Base-by-base conservation (phyloP, 1,140 invertebrate genomes). In the Drosophila cardini region DNA sequence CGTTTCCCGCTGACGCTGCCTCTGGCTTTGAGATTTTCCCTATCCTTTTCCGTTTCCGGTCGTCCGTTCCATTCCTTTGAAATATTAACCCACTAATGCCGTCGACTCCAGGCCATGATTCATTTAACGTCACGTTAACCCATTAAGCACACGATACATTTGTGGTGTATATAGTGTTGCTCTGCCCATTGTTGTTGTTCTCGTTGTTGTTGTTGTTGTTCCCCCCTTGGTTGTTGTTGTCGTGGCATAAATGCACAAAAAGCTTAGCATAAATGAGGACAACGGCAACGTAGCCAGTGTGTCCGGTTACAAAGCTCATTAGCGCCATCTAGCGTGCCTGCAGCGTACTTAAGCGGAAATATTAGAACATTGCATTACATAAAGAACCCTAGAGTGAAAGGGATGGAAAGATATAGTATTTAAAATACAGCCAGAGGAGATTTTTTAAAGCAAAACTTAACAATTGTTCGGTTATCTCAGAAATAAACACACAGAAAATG, bases 231-330 rank as follows among this genome's bases (percentile, higher is more conserved):
- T 46, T 76, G 67, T 50, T 67, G 79, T 65, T 71, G 50, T 72
- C 74, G 32, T 69, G 65, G 57, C 55, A 62, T 78, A 76, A 84
- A 85, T 78, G 75, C 58, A 85, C 65, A 65, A 70, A 78, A 82
- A 87, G 83, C 83, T 86, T 86, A 89, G 72, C 83, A 87, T 87
- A 87, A 87, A 87, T 87, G 83, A 87, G 84, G 62, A 72, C 68
- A 50, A 65, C 57, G 65, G 60, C 62, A 52, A 15, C 43, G 68
- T 40, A 45, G 45, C 46, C 78, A 43, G 34, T 72, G 84, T 69
- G 72, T 87, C 83, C 83, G 83, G 84, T 89, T 83, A 77, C 84
- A 89, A 87, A 87, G 84, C 83, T 87, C 83, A 87, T 87, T 87
- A 87, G 83, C 81, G 76, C 65, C 74, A 84, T 70, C 69, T 61